phyloP scores from a whole-genome alignment of 23 tunicate species.

The Aplidium turbinatum region DNA sequence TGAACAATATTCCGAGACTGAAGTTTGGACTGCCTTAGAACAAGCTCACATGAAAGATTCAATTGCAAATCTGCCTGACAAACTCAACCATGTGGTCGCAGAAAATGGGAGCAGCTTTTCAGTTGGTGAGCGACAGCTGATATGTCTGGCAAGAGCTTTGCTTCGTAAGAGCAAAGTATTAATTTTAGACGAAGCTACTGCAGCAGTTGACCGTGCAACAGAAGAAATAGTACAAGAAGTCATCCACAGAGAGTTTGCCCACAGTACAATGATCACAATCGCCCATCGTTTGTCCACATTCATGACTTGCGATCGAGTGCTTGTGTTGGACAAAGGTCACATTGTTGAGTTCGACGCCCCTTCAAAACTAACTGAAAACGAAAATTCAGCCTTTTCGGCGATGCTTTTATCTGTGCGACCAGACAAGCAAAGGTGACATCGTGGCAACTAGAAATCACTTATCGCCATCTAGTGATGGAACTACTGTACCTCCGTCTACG shows the following conservation, averaged over 20 bases:
- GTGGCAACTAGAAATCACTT: too few species aligned
- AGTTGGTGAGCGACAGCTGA: conserved; percentile 76
- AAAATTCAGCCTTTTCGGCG: conserved; percentile 41
- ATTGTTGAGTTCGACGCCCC: conserved; percentile 73
- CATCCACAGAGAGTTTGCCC: conserved; percentile 54
- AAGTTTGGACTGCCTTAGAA: conserved; percentile 72
- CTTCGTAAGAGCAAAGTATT: conserved; percentile 64
- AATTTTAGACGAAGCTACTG: conserved; percentile 92
- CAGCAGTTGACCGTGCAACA: conserved; percentile 82
- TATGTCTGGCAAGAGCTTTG: conserved; percentile 82
- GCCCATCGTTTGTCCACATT: conserved; percentile 87
- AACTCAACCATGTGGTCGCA: conserved; percentile 51
- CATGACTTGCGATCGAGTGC: conserved; percentile 59
- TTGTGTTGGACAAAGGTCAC: conserved; percentile 63
- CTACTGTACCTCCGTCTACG: too few species aligned
- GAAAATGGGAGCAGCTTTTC: conserved; percentile 85
- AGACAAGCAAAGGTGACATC: too few species aligned
- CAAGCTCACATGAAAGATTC: conserved; percentile 66
- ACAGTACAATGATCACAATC: conserved; percentile 80
- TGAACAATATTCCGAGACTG: conserved; percentile 48
- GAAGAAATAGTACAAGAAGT: conserved; percentile 76
- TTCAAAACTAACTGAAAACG: conserved; percentile 23
- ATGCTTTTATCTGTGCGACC: too few species aligned
- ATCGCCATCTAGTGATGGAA: too few species aligned
- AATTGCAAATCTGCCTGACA: conserved; percentile 37